Percentiles rank a stretch among this genome's conserved stretches.
These are phyloP conservation scores for Monopis laevigella DNA, from an alignment of 2,888 invertebrate species.

Conservation along the genomic window DNA sequence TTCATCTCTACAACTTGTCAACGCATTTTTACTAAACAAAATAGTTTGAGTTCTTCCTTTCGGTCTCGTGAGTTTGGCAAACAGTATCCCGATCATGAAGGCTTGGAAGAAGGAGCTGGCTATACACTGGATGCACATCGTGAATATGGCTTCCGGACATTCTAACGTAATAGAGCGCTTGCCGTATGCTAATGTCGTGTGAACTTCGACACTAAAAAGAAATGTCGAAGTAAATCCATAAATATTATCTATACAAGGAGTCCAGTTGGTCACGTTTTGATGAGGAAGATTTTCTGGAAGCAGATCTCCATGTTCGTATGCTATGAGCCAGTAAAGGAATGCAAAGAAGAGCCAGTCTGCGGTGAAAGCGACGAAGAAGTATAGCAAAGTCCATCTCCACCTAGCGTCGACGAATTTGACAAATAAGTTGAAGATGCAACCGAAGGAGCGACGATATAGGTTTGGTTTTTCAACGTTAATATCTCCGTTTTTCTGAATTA, in stretches of 20 bases:
- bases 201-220: conserved; percentile 95
- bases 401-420: conserved; percentile 84
- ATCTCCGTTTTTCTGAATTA: conserved; percentile 87
- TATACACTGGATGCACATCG: conserved; percentile 96
- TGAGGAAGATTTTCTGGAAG: conserved; percentile 71
- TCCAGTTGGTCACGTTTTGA: conserved; percentile 70
- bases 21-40: conserved; percentile 89
- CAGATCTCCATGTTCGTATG: conserved; percentile 89
- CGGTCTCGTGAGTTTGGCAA: conserved; percentile 95
- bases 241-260: conserved; percentile 88
- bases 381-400: conserved; percentile 92
- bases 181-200: conserved; percentile 94
- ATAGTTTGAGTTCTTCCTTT: conserved; percentile 94
- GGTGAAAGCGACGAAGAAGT: conserved; percentile 85
- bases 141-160: conserved; percentile 92
- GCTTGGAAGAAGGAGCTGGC: conserved; percentile 89
- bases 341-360: conserved; percentile 91
- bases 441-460: conserved; percentile 65
- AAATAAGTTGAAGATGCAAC: conserved; percentile 80
- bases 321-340: conserved; percentile 90
- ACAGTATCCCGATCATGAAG: conserved; percentile 86
- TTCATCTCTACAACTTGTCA: conserved; percentile 88
- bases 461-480: conserved; percentile 83
- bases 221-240: conserved; percentile 92
- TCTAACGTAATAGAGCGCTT: conserved; percentile 87